Evolutionary conservation across 2,888 invertebrate species (phyloP).

Genomic region (Drosophila siamana): DNA sequence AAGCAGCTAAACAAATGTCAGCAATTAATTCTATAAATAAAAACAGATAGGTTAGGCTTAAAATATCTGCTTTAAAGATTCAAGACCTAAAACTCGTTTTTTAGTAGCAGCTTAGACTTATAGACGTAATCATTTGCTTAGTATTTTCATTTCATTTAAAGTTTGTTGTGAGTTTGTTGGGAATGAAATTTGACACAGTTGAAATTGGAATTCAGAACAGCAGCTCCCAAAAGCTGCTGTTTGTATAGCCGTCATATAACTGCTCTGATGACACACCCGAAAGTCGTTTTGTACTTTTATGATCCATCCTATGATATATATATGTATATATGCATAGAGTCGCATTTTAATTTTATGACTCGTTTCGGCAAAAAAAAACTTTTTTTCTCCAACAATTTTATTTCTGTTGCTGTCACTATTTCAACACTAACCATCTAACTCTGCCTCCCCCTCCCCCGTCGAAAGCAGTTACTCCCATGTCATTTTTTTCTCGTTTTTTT

Average conservation of each 20-base stretch:
- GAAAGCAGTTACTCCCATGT: background rate
- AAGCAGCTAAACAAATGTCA: too few species aligned
- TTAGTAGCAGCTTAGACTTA: background rate
- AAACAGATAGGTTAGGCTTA: background rate
- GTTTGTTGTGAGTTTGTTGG: background rate
- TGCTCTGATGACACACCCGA: constrained; percentile 40
- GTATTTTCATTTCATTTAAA: background rate
- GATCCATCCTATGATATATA: constrained; percentile 29
- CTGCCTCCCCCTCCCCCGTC: background rate
- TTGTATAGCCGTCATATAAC: constrained; percentile 5
- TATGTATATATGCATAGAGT: constrained; percentile 22
- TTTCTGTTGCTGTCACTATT: constrained; percentile 43
- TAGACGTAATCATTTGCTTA: background rate
- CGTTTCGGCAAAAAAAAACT: constrained; percentile 20
- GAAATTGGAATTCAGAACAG: constrained; percentile 14
- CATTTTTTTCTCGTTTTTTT: background rate
- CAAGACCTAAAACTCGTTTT: too few species aligned
- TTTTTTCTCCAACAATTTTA: constrained; percentile 34
- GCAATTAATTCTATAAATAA: background rate
- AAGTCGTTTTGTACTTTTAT: constrained; percentile 43
- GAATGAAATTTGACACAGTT: constrained; percentile 5
- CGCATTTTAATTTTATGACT: constrained; percentile 52
- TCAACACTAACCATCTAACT: constrained; percentile 37
- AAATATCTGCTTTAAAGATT: background rate
- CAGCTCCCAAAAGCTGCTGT: constrained; percentile 6